Base-by-base conservation (phyloP, 2,113 vertebrate genomes). In the Maccullochella peelii region DNA sequence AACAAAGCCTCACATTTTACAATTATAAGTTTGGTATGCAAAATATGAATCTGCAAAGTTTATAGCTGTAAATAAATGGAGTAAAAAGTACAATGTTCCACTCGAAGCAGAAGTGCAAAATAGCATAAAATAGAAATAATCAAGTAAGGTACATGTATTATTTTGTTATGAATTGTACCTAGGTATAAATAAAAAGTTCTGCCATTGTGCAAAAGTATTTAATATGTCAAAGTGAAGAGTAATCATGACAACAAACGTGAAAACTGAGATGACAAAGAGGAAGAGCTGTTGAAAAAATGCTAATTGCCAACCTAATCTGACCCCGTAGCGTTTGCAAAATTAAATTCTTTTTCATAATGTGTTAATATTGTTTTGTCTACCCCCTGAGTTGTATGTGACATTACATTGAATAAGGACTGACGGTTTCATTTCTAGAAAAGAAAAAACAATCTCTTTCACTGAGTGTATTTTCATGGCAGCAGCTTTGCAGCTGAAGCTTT, bases 401-500 rank as follows among this genome's bases (percentile, higher is more conserved):
- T 68, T 14, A 16, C 27, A 38, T 1, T 54, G 21, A 83, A 58
- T 25, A 36, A 54, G 10, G 30, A 42, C n/a, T 7, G n/a, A 82
- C 62, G 66, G 66, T 61, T 55, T 54, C 18, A 59, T 66, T 42
- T 77, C 9, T 30, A 12, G 7, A 63, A 69, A 40, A 80, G 27
- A 50, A 11, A 80, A 36, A 50, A 11, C 10, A 6, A 30, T 27
- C 33, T 30, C 33, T 63, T 36, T 67, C 40, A 21, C 21, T 11
- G 44, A 66, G 18, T 59, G 15, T 14, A 47, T 77, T 77, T 58
- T 40, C 5, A 69, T 47, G 49, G 49, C 55, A n/a, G 73, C 75
- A 50, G 65, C 63, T 16, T 50, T 20, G 9, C 25, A 52, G 36
- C 44, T 14, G 23, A 66, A 38, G 52, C 58, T 76, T 55, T 73